Evolutionary conservation across 2,797 vertebrate species (phyloP), one percentile per base, ranked within the genome.

Genomic region (Rhadinocentrus ornatus): DNA sequence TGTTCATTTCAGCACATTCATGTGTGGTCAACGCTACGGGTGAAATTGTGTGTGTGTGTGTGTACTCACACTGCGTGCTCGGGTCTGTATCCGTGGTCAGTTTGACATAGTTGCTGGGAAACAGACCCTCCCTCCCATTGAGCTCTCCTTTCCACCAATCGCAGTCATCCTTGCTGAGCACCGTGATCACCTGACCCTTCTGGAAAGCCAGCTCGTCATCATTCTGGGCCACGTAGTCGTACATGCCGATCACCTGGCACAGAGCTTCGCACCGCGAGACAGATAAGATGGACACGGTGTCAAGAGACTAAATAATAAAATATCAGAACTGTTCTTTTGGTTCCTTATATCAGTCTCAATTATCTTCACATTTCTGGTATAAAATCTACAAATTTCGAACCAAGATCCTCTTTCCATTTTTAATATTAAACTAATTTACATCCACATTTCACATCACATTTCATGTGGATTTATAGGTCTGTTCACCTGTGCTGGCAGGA

Each of bases 121-220:
- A 99, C 81, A 99, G 97, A 57, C 98, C 98, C 87, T 97, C 95
- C 62, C 96, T 95, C 62, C 98, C 97, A 0, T 94, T 97, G 77
- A 96, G 95, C 86, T 99, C 98, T 8, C 98, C 98, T 87, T 98
- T 99, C 98, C 98, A 99, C 98, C 98, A 99, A 91, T 99, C 98
- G 13, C 97, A 97, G 93, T 99, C 98, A 61, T 99, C 97, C 92
- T 95, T 97, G 93, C 92, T 98, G 89, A 99, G 93, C 81, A 99
- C 98, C 0, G 94, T 98, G 93, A 99, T 98, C 90, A 99, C 92
- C 94, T 99, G 97, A 83, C 98, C 97, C 89, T 99, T 99, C 91
- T 41, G 94, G 90, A 99, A 99, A 5, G 97, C 96, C 92, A 99
- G 93, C 88, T 99, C 98, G 72, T 99, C 98, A 2, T 99, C 98